phyloP scores from a whole-genome alignment of 2,113 vertebrate genomes.

The Oryzias javanicus region DNA sequence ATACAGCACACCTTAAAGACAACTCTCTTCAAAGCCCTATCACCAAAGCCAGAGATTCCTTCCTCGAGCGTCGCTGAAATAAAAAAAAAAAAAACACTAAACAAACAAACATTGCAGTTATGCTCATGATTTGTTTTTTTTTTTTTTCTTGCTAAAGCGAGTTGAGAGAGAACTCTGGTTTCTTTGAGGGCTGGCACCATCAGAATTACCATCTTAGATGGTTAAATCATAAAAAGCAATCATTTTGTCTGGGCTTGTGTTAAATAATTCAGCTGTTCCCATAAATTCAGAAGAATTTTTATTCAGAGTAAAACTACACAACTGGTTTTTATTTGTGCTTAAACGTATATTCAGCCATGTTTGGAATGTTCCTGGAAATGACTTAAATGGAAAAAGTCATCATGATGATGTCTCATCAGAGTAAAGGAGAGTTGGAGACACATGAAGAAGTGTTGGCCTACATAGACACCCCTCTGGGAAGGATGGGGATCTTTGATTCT shows the following conservation, averaged over 20 bases:
- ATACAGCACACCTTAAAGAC: slow-evolving; percentile 63
- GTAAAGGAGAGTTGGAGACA: slow-evolving; percentile 36
- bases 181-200: slow-evolving; percentile 7
- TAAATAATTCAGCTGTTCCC: too few relatives aligned
- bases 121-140: slow-evolving; percentile 53
- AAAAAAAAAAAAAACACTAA: slow-evolving; percentile 58
- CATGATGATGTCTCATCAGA: slow-evolving; percentile 7
- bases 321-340: too few relatives aligned
- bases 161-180: slow-evolving; percentile 26
- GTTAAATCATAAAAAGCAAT: too few relatives aligned
- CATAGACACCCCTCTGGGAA: slow-evolving; percentile 69
- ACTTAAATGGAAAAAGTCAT: too few relatives aligned
- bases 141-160: slow-evolving; percentile 50
- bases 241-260: too few relatives aligned
- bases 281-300: too few relatives aligned
- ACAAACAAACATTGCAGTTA: slow-evolving; percentile 60
- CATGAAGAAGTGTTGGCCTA: slow-evolving; percentile 67
- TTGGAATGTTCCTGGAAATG: too few relatives aligned
- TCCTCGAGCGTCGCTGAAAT: slow-evolving; percentile 61
- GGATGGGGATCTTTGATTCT: slow-evolving; percentile 70
- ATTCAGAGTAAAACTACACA: too few relatives aligned
- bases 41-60: slow-evolving; percentile 61
- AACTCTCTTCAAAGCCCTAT: slow-evolving; percentile 68
- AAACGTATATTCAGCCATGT: too few relatives aligned
- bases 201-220: background rate